Base-by-base conservation (phyloP, 92 coral and sea anemone genomes). In the Phenganax marumi region DNA sequence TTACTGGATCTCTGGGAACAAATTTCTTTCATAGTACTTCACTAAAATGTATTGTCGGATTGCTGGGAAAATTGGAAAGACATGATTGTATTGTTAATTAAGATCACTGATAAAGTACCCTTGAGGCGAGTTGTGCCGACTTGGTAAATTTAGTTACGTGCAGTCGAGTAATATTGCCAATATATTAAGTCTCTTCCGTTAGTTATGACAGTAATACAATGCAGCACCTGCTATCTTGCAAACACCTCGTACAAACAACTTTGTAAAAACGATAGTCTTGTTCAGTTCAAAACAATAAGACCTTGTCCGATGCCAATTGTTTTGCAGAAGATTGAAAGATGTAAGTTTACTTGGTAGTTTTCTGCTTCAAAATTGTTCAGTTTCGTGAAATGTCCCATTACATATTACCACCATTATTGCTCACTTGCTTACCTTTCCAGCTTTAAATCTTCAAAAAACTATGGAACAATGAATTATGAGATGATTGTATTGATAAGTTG, bases 171-270 rank as follows among this genome's bases (percentile, higher is more conserved):
- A 25, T 66, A 66, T 66, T 66, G 72, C 49, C 26, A 66, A 66
- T 66, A 66, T 66, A 66, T 66, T 66, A 66, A 66, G n/a, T 33
- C 72, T 23, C 72, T 66, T 66, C 72, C 72, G 72, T 66, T 66
- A 47, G 72, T 47, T 25, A 24, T 10, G 72, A 25, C 72, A 21
- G 17, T 2, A 12, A 66, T 49, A 66, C 72, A 66, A 66, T 66
- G 49, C 16, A 66, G 72, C 72, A 66, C 72, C 72, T 33, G 72
- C 72, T 23, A 47, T 47, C 43, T 66, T 66, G 10, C 50, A 24
- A 18, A 66, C 72, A 16, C 0, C 5, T 33, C 43, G 5, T 33
- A 33, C 43, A 33, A 33, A 33, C 43, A 33, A 33, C 43, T 33
- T 33, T 33, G 5, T 33, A 33, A 33, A 33, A 5, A 33, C 43